Conservation (phyloP, 2,797 vertebrate genomes). For the Pogoniulus pusillus region DNA sequence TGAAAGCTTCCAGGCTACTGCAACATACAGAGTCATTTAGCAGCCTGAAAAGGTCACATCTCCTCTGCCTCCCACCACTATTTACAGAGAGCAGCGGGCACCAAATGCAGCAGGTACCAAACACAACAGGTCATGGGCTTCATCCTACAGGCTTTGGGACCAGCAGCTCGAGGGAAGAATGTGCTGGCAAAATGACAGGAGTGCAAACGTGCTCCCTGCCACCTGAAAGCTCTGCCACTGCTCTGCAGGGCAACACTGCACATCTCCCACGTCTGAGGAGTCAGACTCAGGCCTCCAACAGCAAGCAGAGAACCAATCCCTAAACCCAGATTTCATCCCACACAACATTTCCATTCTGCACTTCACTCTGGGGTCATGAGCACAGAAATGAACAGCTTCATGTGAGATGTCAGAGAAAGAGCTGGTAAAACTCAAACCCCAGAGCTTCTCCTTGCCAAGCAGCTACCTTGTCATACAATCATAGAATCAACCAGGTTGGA, state of each 20-base stretch:
- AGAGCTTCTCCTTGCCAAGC: background rate
- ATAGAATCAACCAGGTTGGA: no score
- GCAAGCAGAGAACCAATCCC: conserved; percentile 7
- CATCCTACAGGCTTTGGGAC: background rate
- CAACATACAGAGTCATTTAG: conserved; percentile 19
- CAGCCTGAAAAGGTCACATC: conserved; percentile 57
- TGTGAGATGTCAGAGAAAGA: background rate
- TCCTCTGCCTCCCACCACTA: conserved; percentile 12
- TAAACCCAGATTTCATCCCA: conserved; percentile 46
- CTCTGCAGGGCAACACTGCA: background rate
- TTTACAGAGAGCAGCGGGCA: conserved; percentile 14
- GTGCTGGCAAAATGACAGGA: background rate
- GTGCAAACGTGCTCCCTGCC: background rate
- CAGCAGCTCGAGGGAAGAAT: background rate
- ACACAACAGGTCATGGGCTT: background rate
- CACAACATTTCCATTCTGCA: conserved; percentile 17
- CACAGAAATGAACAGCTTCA: background rate
- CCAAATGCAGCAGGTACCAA: conserved; percentile 15
- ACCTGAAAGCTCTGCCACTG: background rate
- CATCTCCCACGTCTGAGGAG: background rate
- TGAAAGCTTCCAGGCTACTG: conserved; percentile 38
- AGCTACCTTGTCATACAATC: no score
- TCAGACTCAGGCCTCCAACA: background rate
- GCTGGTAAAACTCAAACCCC: background rate
- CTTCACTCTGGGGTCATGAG: conserved; percentile 25